These are phyloP conservation scores for Trialeurodes vaporariorum DNA, from an alignment of 1,140 invertebrate species.

Conservation along the genomic window DNA sequence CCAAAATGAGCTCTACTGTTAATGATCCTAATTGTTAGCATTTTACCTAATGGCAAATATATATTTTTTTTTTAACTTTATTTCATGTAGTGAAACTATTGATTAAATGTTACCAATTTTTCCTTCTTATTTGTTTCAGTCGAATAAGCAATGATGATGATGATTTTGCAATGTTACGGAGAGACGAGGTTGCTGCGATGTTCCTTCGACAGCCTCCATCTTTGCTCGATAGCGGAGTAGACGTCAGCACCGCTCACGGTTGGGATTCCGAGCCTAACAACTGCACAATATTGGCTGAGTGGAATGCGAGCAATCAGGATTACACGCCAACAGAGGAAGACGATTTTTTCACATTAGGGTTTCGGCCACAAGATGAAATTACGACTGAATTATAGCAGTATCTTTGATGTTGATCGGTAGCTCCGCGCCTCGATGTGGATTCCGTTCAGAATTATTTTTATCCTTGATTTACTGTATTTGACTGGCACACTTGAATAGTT, in stretches of 20 bases:
- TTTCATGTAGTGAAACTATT: no score
- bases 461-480: no score
- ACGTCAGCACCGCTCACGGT: constrained; percentile 16
- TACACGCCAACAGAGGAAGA: constrained; percentile 43
- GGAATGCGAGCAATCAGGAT: constrained; percentile 44
- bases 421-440: no score
- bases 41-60: no score
- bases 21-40: no score
- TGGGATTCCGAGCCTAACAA: constrained; percentile 25
- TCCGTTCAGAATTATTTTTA: no score
- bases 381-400: constrained; percentile 54
- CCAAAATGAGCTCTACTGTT: no score
- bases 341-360: constrained; percentile 57
- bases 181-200: constrained; percentile 11
- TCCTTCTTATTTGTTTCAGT: background rate
- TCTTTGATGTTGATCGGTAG: no score
- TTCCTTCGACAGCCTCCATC: constrained; percentile 16
- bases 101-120: no score
- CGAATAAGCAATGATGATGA: constrained; percentile 17
- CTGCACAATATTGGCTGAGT: constrained; percentile 42
- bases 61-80: no score
- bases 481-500: no score
- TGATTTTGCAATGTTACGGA: constrained; percentile 1
- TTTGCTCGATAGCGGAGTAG: constrained; percentile 18
- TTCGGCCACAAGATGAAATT: constrained; percentile 63